These are phyloP conservation scores for Panthera leo DNA, from an alignment of 2,113 vertebrate genomes.

Conservation along the genomic window DNA sequence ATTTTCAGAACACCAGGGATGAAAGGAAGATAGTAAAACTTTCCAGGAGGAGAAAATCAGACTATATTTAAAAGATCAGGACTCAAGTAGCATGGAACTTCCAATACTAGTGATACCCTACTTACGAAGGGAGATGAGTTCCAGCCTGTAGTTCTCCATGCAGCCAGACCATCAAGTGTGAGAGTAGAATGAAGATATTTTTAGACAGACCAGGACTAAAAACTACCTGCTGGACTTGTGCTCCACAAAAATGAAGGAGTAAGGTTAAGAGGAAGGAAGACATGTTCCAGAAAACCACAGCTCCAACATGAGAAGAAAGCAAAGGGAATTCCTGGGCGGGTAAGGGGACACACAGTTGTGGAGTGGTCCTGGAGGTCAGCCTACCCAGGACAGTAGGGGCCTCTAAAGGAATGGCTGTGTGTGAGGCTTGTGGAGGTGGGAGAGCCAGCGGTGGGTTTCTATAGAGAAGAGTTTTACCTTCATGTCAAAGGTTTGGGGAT, in stretches of 20 bases:
- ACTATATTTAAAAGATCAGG: not conserved
- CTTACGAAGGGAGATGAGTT: not conserved
- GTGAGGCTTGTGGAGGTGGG: no score
- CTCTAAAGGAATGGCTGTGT: not conserved
- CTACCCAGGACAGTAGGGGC: fast-evolving
- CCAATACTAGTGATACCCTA: not conserved
- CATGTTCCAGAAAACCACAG: not conserved
- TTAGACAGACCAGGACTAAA: not conserved
- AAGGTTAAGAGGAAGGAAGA: conserved; percentile 8
- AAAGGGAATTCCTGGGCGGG: not conserved
- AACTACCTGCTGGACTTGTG: not conserved
- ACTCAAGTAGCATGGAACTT: not conserved
- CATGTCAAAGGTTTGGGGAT: not conserved
- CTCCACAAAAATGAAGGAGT: not conserved
- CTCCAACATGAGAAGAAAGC: not conserved
- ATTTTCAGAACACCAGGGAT: conserved; percentile 4
- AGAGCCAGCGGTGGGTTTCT: not conserved
- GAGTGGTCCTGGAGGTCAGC: not conserved
- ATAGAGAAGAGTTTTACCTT: not conserved
- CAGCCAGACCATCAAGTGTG: not conserved
- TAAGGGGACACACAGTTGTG: not conserved
- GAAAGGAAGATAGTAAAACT: not conserved
- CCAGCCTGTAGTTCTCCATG: not conserved
- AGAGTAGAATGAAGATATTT: not conserved
- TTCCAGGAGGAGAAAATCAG: not conserved